These are phyloP conservation scores for Ptilorrhoa leucosticta DNA, from an alignment of 2,113 vertebrate genomes.

Conservation along the genomic window DNA sequence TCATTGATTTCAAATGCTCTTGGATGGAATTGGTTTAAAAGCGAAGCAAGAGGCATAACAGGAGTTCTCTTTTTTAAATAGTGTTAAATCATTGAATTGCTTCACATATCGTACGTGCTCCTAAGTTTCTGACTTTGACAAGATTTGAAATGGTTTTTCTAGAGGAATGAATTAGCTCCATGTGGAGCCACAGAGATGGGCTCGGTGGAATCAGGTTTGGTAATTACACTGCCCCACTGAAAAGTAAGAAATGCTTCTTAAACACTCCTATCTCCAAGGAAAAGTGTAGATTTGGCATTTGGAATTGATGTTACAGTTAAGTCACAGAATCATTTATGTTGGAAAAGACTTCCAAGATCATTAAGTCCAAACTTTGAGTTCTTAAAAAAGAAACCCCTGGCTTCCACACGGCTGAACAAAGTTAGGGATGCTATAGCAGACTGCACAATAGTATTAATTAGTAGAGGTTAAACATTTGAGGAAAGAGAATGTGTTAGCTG, in stretches of 20 bases:
- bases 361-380: not conserved
- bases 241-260: not conserved
- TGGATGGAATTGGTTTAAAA: not conserved
- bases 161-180: not conserved
- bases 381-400: not conserved
- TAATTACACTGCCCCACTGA: not conserved
- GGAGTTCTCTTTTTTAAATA: not conserved
- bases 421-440: not conserved
- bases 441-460: not conserved
- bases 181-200: not conserved
- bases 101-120: not conserved
- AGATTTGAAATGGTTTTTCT: not conserved
- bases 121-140: not conserved
- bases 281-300: not conserved
- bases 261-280: not conserved
- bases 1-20: slow-evolving; percentile 24
- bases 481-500: not conserved
- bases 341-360: not conserved
- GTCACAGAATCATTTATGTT: not conserved
- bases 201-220: not conserved
- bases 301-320: not conserved
- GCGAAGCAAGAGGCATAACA: not conserved
- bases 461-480: not conserved
- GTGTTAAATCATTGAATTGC: not conserved
- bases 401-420: not conserved